Conservation (phyloP, 2,113 vertebrate genomes). For the Mixornis gularis region DNA sequence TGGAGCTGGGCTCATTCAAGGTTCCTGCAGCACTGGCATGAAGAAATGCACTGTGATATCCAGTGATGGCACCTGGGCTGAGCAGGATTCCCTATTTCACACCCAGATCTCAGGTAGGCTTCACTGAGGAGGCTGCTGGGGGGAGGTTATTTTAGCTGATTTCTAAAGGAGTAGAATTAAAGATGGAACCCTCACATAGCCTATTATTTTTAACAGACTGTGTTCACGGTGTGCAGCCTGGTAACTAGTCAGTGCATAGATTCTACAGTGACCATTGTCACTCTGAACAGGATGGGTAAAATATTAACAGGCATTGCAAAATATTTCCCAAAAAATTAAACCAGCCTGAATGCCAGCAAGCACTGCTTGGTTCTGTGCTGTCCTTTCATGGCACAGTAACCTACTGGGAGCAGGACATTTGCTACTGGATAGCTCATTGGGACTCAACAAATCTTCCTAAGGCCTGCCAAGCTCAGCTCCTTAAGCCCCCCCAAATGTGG, state of each 20-base stretch:
- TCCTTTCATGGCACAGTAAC: background rate
- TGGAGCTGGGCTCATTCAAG: background rate
- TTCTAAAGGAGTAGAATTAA: background rate
- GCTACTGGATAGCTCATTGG: background rate
- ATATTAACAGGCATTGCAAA: background rate
- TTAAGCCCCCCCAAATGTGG: background rate
- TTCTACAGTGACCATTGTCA: background rate
- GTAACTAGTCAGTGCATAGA: background rate
- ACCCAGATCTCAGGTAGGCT: background rate
- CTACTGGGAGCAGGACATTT: background rate
- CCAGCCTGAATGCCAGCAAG: background rate
- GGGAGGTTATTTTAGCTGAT: background rate
- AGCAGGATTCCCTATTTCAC: background rate
- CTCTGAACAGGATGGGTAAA: background rate
- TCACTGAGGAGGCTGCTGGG: background rate
- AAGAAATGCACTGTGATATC: background rate
- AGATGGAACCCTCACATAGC: background rate
- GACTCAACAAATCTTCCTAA: background rate
- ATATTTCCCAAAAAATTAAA: background rate
- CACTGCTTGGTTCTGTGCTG: background rate
- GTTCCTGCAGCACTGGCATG: fast-evolving
- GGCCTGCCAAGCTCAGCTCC: background rate
- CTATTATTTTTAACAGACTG: background rate
- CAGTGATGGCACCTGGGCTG: fast-evolving
- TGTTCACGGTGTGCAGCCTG: background rate